These are phyloP conservation scores for Neoitamus cyanurus DNA, from an alignment of 2,888 invertebrate genomes.

Conservation along the genomic window DNA sequence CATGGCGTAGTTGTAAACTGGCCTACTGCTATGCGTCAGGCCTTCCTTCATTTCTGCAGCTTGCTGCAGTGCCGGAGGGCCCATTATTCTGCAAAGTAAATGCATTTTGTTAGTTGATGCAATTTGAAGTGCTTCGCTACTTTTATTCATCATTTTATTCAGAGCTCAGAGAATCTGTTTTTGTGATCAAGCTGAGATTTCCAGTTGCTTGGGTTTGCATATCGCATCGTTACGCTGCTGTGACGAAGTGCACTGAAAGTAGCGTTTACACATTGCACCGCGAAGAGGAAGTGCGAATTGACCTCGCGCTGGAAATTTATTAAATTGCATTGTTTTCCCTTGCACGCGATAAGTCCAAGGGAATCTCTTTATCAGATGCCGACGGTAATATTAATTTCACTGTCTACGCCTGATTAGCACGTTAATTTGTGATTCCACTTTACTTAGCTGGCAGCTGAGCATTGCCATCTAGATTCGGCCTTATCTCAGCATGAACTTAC, in stretches of 20 bases:
- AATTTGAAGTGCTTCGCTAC: neutral
- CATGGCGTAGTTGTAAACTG: slow-evolving; percentile 90
- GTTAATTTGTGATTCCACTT: neutral
- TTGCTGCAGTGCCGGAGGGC: slow-evolving; percentile 83
- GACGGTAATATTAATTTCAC: slow-evolving; percentile 8
- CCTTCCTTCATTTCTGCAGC: slow-evolving; percentile 77
- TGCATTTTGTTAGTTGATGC: neutral
- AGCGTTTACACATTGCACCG: neutral
- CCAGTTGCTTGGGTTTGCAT: neutral
- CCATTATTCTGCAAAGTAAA: slow-evolving; percentile 73
- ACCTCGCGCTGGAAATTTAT: neutral
- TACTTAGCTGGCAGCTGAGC: neutral
- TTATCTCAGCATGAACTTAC: neutral
- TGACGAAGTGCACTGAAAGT: neutral
- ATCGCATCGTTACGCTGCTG: neutral
- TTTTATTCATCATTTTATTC: neutral
- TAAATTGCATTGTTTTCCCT: slow-evolving; percentile 10
- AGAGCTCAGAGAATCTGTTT: neutral
- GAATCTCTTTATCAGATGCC: slow-evolving; percentile 29
- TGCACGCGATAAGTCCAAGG: slow-evolving; percentile 16
- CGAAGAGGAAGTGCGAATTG: neutral
- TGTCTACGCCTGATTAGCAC: neutral
- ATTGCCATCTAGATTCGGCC: neutral
- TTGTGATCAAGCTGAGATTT: neutral
- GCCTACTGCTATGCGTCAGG: slow-evolving; percentile 78